Evolutionary conservation across 2,113 vertebrate species (phyloP), one percentile per base, ranked within the genome.

Genomic region (Callaeas wilsoni): DNA sequence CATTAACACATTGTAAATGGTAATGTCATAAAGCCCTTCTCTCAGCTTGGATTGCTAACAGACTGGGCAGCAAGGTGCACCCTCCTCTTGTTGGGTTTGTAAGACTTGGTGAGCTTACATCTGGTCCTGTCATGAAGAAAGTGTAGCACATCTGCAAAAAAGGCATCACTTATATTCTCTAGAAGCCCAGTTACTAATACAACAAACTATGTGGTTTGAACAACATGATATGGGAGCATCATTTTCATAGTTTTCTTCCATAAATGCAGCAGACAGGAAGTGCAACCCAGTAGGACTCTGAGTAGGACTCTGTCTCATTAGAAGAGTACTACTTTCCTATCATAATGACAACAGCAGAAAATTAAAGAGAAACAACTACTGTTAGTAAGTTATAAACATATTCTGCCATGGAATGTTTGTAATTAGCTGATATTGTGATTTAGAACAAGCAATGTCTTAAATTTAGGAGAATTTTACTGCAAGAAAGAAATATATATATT

Each of bases 161-260:
- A 70, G 11, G 14, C 47, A 33, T 10, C 5, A 6, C 41, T 29
- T 32, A 23, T 2, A n/a, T 29, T 29, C 1, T 0, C 18, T 27
- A 26, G 68, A 83, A 80, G 20, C 29, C 29, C 44, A 56, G 16
- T 2, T 86, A 60, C 23, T 62, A 23, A 37, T 8, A 14, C 3
- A 32, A 22, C 25, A 57, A 9, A 22, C 2, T 3, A 2, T 13
- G 11, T 26, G n/a, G 4, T 63, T 39, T 63, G 14, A 32, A 20
- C 41, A 70, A n/a, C 15, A 41, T 50, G 18, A 17, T 27, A 39
- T 1, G 6, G 21, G 16, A 55, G 8, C 4, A 42, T 5, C 8
- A 22, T 50, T 46, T 68, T 50, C 12, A 39, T 9, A 6, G 20
- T 6, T 74, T 55, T 74, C 16, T 63, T 67, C 41, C 1, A 19